These are phyloP conservation scores for Orientallactaga bullata DNA, from an alignment of 2,113 vertebrate genomes.

Conservation along the genomic window DNA sequence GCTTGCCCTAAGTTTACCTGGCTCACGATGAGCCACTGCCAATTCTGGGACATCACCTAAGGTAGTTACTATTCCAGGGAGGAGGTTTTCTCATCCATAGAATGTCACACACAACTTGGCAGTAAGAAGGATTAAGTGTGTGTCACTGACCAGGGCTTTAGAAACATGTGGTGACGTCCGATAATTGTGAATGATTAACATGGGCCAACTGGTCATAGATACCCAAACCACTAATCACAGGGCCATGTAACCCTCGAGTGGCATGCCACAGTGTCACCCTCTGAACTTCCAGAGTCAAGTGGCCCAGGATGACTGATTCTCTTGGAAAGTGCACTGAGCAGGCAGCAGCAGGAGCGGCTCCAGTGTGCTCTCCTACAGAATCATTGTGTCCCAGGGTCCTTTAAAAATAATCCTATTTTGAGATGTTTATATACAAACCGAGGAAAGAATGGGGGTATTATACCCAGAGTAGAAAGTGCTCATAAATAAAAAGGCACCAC, in stretches of 20 bases:
- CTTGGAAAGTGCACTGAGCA: neutral
- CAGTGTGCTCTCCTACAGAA: neutral
- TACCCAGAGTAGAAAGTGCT: slow-evolving; percentile 55
- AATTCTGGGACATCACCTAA: neutral
- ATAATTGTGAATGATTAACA: neutral
- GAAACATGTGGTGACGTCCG: neutral
- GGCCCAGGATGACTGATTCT: neutral
- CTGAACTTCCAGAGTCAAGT: neutral
- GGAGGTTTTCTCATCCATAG: neutral
- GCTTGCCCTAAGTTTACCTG: neutral
- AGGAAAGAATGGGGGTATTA: slow-evolving; percentile 54
- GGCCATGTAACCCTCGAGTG: neutral
- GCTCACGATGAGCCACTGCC: neutral
- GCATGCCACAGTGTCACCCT: neutral
- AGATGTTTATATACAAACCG: slow-evolving; percentile 70
- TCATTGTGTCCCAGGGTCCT: slow-evolving; percentile 70
- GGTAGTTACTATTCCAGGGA: neutral
- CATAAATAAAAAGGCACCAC: slow-evolving; percentile 44
- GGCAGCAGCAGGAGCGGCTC: fast-evolving
- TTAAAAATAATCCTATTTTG: slow-evolving; percentile 71
- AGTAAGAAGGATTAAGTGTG: neutral
- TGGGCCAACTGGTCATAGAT: neutral
- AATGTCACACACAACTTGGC: neutral
- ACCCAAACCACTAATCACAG: neutral
- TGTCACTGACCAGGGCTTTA: slow-evolving; percentile 3